Evolutionary conservation across 1,140 invertebrate genomes (phyloP), one percentile per base, ranked within the genome.

Genomic region (Frieseomelitta varia): DNA sequence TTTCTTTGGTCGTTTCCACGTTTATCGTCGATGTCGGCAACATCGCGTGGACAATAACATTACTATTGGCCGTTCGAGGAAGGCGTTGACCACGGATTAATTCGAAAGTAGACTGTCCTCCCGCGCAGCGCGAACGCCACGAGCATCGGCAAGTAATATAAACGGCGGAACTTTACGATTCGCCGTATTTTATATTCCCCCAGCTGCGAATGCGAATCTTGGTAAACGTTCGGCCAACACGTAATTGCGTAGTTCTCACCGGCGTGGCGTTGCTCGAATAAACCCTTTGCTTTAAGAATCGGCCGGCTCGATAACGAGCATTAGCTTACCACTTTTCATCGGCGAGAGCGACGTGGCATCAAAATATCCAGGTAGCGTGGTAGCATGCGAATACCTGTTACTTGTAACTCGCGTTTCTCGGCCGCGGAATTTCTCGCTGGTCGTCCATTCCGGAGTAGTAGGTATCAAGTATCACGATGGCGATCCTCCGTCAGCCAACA

Each of bases 161-260:
- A 84, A 85, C 63, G 82, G 67, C 77, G 30, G 51, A 76, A 88
- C n/a, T 88, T 88, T 88, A 88, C 87, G 86, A 88, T 88, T 81
- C 67, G 67, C 19, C 86, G 84, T 88, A 88, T 88, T 85, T 88
- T 68, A 88, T 68, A 88, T 79, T 77, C 56, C 34, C 19, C 21
- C 10, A n/a, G 39, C 39, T 8, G 39, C 8, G 39, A 47, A 47
- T 2, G 56, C 86, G 82, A 79, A 84, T 88, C 81, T 79, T 51
- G 72, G 81, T 78, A 79, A 87, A 75, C 75, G 39, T 56, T 17
- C 21, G 56, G 77, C 51, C 39, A n/a, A 27, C 15, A 24, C 53
- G 65, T 85, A 88, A 85, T 88, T 79, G 87, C 76, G 56, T 30
- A 67, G 47, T 87, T 85, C 83, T 85, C 74, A 67, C 74, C 71